phyloP scores from a whole-genome alignment of 1,140 invertebrate genomes.

The Rhizoglyphus robini region DNA sequence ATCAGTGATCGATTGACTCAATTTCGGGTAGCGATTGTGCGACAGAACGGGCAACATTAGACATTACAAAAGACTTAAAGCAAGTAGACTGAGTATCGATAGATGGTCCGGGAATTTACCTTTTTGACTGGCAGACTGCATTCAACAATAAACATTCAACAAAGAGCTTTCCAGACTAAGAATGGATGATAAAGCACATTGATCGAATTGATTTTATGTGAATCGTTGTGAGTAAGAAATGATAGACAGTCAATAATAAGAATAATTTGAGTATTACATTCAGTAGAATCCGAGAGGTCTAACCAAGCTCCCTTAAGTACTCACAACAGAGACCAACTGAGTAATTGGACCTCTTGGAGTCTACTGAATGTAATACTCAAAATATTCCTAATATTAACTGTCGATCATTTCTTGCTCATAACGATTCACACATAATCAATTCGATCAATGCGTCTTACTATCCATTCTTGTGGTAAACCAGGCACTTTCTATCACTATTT shows the following conservation, averaged over 20 bases:
- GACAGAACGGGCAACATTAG: no score
- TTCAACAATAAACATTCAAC: not conserved
- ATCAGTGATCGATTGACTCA: no score
- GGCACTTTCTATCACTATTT: not conserved
- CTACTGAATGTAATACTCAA: not conserved
- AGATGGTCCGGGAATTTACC: no score
- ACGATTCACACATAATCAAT: slow-evolving; percentile 31
- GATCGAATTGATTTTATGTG: slow-evolving; percentile 30
- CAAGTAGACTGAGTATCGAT: no score
- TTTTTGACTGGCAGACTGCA: slow-evolving; percentile 31
- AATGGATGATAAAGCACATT: slow-evolving; percentile 36
- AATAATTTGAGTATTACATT: not conserved
- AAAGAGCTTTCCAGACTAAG: slow-evolving; percentile 20
- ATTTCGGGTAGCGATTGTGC: no score
- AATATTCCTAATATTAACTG: slow-evolving; percentile 30
- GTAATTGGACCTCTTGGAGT: not conserved
- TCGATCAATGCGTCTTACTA: slow-evolving; percentile 35
- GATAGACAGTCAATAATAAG: slow-evolving; percentile 32
- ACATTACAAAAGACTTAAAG: no score
- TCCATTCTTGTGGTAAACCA: slow-evolving; percentile 29
- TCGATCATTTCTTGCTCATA: slow-evolving; percentile 34
- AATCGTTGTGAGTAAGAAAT: slow-evolving; percentile 34
- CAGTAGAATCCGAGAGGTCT: not conserved
- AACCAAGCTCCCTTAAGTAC: no score
- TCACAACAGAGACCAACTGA: slow-evolving; percentile 15